phyloP scores from a whole-genome alignment of 2,888 invertebrate species.

The Cosmia trapezina region DNA sequence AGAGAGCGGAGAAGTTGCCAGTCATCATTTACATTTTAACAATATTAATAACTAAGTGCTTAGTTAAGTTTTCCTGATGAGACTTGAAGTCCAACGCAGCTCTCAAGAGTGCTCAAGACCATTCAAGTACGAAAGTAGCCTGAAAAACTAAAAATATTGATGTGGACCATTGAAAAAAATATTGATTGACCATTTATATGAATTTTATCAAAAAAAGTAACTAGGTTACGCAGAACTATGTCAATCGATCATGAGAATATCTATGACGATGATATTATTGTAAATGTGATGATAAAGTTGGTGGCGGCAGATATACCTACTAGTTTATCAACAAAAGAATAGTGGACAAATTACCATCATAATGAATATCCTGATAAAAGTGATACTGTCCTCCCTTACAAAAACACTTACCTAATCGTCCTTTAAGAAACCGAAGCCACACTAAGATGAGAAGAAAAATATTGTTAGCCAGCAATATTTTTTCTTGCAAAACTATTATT shows the following conservation, averaged over 20 bases:
- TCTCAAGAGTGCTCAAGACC: not conserved
- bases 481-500: slow-evolving; percentile 51
- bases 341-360: not conserved
- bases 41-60: too few relatives aligned
- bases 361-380: slow-evolving; percentile 16
- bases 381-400: slow-evolving; percentile 15
- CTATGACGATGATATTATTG: not conserved
- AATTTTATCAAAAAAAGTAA: not conserved
- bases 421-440: slow-evolving; percentile 18
- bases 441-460: slow-evolving; percentile 33
- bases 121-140: not conserved
- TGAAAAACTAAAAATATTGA: not conserved
- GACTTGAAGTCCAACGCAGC: not conserved
- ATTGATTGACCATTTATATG: too few relatives aligned
- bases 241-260: not conserved
- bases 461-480: slow-evolving; percentile 41
- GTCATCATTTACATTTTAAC: slow-evolving; percentile 69
- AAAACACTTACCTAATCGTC: slow-evolving; percentile 26
- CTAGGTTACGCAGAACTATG: not conserved
- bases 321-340: not conserved
- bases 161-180: too few relatives aligned
- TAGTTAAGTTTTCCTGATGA: too few relatives aligned
- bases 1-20: slow-evolving; percentile 44
- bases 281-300: too few relatives aligned
- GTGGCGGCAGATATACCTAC: not conserved